These are phyloP conservation scores for Drosophila carrolli DNA, from an alignment of 1,140 invertebrate species.

Conservation along the genomic window DNA sequence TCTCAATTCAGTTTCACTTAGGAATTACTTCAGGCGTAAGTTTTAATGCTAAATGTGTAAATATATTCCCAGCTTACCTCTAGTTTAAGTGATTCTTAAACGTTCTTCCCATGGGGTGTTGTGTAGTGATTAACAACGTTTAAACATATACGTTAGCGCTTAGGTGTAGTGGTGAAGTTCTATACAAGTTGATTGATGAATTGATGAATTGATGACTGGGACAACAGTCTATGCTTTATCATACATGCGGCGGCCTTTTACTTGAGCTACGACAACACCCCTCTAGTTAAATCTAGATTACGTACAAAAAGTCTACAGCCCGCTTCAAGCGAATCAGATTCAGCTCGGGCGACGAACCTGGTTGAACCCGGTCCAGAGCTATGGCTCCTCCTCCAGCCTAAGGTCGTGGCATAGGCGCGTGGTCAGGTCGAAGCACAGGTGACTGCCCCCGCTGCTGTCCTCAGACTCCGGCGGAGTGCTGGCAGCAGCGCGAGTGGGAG, in stretches of 20 bases:
- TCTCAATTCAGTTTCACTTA: conserved; percentile 34
- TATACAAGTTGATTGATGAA: conserved; percentile 17
- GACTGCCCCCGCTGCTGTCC: conserved; percentile 25
- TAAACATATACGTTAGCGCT: conserved; percentile 12
- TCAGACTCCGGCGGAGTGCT: conserved; percentile 28
- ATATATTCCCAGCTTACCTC: conserved; percentile 9
- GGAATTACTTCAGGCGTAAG: conserved; percentile 23
- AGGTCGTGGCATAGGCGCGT: conserved; percentile 33
- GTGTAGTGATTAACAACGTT: conserved; percentile 3
- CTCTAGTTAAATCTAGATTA: conserved; percentile 1
- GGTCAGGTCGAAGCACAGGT: conserved; percentile 31
- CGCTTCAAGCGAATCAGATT: conserved; percentile 22
- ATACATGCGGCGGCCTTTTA: conserved; percentile 12
- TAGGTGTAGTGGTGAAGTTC: background rate
- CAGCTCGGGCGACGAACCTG: background rate
- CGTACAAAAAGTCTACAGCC: background rate
- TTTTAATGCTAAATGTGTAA: conserved; percentile 8
- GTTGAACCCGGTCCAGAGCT: conserved; percentile 24
- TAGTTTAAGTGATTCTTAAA: conserved; percentile 14
- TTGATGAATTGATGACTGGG: conserved; percentile 18
- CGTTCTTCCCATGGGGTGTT: background rate
- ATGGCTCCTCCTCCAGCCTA: conserved; percentile 15
- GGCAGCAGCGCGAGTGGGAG: background rate
- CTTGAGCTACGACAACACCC: conserved; percentile 8
- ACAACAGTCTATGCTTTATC: conserved; percentile 29